These are phyloP conservation scores for Gracilinanus agilis DNA, from an alignment of 2,113 vertebrate species.

Conservation along the genomic window DNA sequence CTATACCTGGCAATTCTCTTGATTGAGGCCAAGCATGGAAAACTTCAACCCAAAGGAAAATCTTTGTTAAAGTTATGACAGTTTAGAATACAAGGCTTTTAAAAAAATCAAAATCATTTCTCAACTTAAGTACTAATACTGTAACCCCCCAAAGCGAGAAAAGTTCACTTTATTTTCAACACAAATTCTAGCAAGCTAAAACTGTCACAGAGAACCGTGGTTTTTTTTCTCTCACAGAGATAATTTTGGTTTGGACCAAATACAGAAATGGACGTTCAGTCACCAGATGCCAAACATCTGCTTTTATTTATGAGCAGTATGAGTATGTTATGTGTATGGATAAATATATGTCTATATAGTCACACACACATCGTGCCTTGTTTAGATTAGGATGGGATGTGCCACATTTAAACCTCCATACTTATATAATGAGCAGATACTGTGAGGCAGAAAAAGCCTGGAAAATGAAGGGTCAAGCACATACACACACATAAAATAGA, in stretches of 20 bases:
- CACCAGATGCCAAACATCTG: slow-evolving; percentile 75
- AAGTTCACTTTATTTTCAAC: slow-evolving; percentile 73
- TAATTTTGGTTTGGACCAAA: slow-evolving; percentile 75
- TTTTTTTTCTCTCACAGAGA: slow-evolving; percentile 72
- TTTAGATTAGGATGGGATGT: neutral
- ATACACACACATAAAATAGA: neutral
- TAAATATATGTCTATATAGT: neutral
- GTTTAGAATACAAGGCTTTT: neutral
- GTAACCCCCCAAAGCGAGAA: slow-evolving; percentile 55
- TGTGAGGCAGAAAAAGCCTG: neutral
- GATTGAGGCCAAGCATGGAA: slow-evolving; percentile 71
- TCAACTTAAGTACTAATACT: slow-evolving; percentile 60
- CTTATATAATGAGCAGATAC: neutral
- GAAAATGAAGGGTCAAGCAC: neutral
- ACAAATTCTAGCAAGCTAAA: slow-evolving; percentile 76
- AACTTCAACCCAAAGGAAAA: slow-evolving; percentile 70
- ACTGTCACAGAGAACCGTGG: slow-evolving; percentile 72
- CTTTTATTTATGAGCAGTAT: slow-evolving; percentile 71
- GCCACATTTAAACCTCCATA: neutral
- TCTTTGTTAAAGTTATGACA: slow-evolving; percentile 76
- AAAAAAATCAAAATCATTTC: slow-evolving; percentile 44
- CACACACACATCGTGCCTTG: neutral
- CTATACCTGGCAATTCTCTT: slow-evolving; percentile 68
- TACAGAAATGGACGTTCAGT: slow-evolving; percentile 71
- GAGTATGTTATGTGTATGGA: neutral